Evolutionary conservation across 92 coral and sea anemone species (phyloP), one percentile per base, ranked within the genome.

Genomic region (Meandrina meandrites): DNA sequence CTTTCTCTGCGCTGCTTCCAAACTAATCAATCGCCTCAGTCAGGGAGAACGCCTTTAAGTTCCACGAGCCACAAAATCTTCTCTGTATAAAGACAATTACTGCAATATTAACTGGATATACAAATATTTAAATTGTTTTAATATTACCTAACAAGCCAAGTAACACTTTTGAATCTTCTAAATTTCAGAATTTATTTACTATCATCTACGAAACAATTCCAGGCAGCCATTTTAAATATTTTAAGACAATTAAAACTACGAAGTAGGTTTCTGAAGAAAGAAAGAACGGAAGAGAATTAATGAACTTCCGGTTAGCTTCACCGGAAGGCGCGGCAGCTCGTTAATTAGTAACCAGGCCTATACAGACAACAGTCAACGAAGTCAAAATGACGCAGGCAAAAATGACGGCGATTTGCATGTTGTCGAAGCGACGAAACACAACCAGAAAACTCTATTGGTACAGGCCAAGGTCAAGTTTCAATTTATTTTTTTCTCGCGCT

Each of bases 401-500:
- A 82, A 47, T 82, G 86, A 83, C 51, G 79, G 15, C 3, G 68
- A 40, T 30, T 51, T 35, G 6, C 0, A 51, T 71, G 79, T 50
- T 53, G 34, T 72, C 76, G 9, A 32, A 70, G 86, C 79, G n/a
- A 83, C 79, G 50, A 54, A 73, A 83, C 66, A 73, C 21, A 56
- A 34, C 35, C 79, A 30, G 40, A 83, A 57, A 56, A 57, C 80
- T 73, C 54, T 34, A 40, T 56, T 84, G 14, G 17, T 56, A 24
- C 40, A 24, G 45, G 74, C 27, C 60, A 57, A 81, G 27, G 53
- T 70, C 67, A 84, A 35, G 53, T 53, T 73, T 82, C 7, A 69
- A 37, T 48, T 82, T 48, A n/a, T n/a, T 32, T 82, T 84, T 35
- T 27, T 2, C 45, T 73, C 80, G 34, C 36, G 58, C 79, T 54